A percentile compares a stretch with the other conserved stretches of the same genome.
Conservation (phyloP, 2,797 vertebrate species). For the Megaceryle alcyon region DNA sequence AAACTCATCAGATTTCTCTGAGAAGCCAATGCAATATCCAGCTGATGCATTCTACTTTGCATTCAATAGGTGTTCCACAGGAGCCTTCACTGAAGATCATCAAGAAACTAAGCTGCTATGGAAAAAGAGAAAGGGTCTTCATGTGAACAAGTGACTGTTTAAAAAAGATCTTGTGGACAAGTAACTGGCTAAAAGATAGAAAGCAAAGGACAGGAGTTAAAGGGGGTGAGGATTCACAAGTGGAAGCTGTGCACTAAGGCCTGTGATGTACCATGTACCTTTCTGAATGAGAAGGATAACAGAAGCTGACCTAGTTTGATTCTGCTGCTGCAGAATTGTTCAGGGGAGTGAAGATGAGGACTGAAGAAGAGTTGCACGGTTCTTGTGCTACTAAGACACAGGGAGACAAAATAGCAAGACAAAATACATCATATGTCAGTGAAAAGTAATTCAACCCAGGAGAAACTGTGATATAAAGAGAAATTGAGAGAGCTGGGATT, state of each 20-base stretch:
- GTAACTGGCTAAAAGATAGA: background rate
- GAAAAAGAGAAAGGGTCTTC: background rate
- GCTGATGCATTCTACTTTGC: background rate
- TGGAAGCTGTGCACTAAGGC: background rate
- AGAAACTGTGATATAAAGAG: background rate
- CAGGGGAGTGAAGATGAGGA: background rate
- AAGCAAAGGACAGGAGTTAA: background rate
- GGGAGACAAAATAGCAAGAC: background rate
- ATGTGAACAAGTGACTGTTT: background rate
- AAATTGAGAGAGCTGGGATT: background rate
- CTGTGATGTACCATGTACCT: background rate
- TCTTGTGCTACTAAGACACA: background rate
- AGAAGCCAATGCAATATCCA: background rate
- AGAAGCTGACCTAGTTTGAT: background rate
- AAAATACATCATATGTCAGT: background rate
- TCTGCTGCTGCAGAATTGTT: background rate
- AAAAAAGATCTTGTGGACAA: background rate
- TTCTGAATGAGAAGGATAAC: background rate
- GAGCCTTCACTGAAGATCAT: background rate
- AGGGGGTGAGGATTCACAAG: background rate
- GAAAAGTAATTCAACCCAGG: background rate
- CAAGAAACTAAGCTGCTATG: background rate
- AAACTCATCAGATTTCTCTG: background rate
- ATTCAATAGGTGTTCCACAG: background rate
- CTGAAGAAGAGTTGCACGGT: background rate